Evolutionary conservation across 2,888 invertebrate species (phyloP).

Genomic region (Dicranocentrus wangi): DNA sequence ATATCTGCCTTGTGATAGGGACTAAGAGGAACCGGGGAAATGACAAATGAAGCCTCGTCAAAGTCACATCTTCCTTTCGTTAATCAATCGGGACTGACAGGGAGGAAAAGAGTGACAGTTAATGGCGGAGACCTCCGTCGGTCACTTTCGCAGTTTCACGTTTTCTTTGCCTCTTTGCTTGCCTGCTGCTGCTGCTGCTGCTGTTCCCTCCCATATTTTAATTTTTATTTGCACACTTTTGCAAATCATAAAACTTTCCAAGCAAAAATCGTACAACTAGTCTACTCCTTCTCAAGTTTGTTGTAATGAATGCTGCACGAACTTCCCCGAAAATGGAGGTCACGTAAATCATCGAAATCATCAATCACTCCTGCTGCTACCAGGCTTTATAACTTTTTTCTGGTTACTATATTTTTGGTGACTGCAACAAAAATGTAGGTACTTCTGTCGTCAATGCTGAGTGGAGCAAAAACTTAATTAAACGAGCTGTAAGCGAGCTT

Average conservation of each 20-base stretch:
- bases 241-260: background rate
- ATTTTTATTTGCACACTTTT: slow-evolving; percentile 4
- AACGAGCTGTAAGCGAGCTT: slow-evolving; percentile 37
- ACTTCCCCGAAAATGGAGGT: slow-evolving; percentile 48
- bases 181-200: too few relatives aligned
- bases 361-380: slow-evolving; percentile 41
- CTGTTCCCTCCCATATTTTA: too few relatives aligned
- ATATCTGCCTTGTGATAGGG: too few relatives aligned
- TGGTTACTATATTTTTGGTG: background rate
- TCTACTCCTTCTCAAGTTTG: slow-evolving; percentile 5
- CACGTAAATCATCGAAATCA: slow-evolving; percentile 62
- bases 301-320: slow-evolving; percentile 56
- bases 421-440: background rate
- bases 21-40: slow-evolving; percentile 11
- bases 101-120: slow-evolving; percentile 28
- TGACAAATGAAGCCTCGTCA: slow-evolving; percentile 61
- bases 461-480: slow-evolving; percentile 56
- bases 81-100: background rate
- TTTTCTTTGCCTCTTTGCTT: background rate
- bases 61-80: slow-evolving; percentile 24
- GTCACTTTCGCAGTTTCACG: background rate
- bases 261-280: background rate
- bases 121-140: slow-evolving; percentile 31
- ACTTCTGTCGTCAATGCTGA: slow-evolving; percentile 1
- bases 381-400: background rate